A percentile compares a stretch with the other conserved stretches of the same genome.
These are phyloP conservation scores for Saiga tatarica DNA, from an alignment of 2,113 vertebrate species.

Conservation along the genomic window DNA sequence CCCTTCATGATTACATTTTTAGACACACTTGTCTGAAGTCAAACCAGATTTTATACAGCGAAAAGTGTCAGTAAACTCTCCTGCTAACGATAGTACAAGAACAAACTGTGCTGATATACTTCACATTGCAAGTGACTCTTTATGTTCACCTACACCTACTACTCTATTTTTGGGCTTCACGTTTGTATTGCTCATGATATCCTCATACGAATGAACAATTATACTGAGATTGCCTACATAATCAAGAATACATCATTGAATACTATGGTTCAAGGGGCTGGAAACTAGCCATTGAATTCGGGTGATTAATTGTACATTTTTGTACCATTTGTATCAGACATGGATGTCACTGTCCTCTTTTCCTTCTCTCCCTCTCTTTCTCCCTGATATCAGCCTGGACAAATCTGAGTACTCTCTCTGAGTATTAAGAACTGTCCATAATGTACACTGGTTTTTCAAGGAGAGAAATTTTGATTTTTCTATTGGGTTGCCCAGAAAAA, in stretches of 20 bases:
- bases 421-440: neutral
- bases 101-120: neutral
- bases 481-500: neutral
- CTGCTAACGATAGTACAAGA: neutral
- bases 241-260: neutral
- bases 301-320: neutral
- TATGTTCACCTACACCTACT: neutral
- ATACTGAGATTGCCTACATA: neutral
- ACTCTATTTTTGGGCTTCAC: neutral
- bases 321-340: neutral
- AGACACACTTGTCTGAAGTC: neutral
- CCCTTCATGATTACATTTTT: neutral
- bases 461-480: neutral
- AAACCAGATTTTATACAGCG: conserved; percentile 7
- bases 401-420: neutral
- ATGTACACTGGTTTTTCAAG: neutral
- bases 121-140: neutral
- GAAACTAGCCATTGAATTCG: neutral
- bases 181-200: neutral
- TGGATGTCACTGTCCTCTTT: neutral
- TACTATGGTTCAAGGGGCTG: neutral
- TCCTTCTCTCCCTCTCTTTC: neutral
- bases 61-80: neutral
- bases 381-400: neutral
- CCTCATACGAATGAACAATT: neutral